Percentiles rank a stretch among this genome's conserved stretches.
phyloP scores from a whole-genome alignment of 2,113 vertebrate genomes.

The Cromileptes altivelis region DNA sequence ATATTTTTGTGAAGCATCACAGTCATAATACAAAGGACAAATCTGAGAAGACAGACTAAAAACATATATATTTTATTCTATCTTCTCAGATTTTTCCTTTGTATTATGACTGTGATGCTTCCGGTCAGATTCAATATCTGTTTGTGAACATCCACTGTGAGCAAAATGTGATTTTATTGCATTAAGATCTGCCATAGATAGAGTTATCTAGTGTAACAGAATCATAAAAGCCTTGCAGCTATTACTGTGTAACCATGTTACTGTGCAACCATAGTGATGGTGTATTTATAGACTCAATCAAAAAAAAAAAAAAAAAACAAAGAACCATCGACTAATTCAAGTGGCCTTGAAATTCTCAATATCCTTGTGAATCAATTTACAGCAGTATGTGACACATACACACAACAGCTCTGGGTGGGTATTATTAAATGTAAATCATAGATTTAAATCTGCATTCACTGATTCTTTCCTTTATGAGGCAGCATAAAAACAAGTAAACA shows the following conservation, averaged over 20 bases:
- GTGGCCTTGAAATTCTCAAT: not conserved
- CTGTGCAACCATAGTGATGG: not conserved
- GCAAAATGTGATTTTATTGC: not conserved
- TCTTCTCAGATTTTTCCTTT: not conserved
- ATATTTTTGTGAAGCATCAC: too few relatives aligned
- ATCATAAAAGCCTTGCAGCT: not conserved
- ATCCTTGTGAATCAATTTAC: not conserved
- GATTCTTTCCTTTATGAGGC: not conserved
- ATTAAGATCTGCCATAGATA: not conserved
- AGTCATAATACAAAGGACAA: too few relatives aligned
- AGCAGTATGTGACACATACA: not conserved
- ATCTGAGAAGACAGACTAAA: too few relatives aligned
- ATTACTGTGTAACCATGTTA: slow-evolving; percentile 3
- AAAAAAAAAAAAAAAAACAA: not conserved
- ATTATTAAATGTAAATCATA: too few relatives aligned
- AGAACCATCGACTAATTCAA: not conserved
- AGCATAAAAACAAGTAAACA: not conserved
- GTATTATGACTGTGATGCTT: not conserved
- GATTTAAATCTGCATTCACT: too few relatives aligned
- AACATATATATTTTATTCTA: not conserved
- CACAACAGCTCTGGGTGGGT: too few relatives aligned
- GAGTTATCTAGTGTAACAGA: not conserved
- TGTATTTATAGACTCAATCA: slow-evolving; percentile 1
- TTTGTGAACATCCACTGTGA: not conserved
- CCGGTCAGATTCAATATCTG: not conserved